phyloP scores from a whole-genome alignment of 2,888 invertebrate genomes.

The Amiota communis region DNA sequence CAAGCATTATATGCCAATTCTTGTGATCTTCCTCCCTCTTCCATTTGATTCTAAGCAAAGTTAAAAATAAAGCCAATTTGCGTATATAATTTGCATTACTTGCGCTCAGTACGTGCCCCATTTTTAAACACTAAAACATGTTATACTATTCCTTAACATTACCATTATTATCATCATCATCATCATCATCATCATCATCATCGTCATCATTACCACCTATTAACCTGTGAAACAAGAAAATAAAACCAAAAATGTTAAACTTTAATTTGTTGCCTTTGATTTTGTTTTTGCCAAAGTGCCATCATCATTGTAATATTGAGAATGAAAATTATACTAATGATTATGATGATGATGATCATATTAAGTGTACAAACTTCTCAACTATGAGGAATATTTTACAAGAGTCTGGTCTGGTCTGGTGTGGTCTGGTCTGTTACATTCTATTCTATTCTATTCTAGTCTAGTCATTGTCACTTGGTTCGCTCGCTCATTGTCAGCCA shows the following conservation, averaged over 20 bases:
- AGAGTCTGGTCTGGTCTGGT: too few relatives aligned
- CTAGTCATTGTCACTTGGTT: conserved; percentile 4
- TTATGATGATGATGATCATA: too few relatives aligned
- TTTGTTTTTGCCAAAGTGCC: too few relatives aligned
- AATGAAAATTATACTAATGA: too few relatives aligned
- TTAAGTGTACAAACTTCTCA: neutral
- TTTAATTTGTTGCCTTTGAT: too few relatives aligned
- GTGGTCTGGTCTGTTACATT: too few relatives aligned
- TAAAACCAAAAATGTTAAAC: neutral
- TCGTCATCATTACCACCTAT: neutral
- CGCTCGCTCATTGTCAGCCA: neutral
- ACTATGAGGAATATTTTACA: neutral
- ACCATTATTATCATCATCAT: neutral
- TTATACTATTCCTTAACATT: neutral
- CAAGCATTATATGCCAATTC: neutral
- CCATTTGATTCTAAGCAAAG: conserved; percentile 21
- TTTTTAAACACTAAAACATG: neutral
- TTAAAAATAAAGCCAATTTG: conserved; percentile 61
- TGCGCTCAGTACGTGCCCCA: conserved; percentile 56
- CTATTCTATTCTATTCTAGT: neutral
- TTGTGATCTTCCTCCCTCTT: neutral
- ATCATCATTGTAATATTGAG: too few relatives aligned
- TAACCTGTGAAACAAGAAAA: conserved; percentile 8
- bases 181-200: conserved; percentile 8
- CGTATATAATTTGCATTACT: conserved; percentile 66